These are phyloP conservation scores for Diadegma fenestrale DNA, from an alignment of 2,888 invertebrate species.

Conservation along the genomic window DNA sequence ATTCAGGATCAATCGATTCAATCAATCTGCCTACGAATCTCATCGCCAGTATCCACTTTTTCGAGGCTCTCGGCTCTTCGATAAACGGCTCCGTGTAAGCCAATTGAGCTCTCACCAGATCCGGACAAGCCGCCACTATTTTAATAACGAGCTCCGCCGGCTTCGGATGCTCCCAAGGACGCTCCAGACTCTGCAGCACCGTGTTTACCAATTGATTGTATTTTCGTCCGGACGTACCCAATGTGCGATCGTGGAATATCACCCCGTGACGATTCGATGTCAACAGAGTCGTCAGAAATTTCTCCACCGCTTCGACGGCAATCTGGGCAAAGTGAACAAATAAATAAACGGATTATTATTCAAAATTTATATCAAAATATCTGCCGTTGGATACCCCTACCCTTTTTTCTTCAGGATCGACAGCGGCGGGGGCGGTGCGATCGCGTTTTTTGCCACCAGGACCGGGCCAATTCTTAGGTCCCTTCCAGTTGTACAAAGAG, in stretches of 20 bases:
- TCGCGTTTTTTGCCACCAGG: constrained; percentile 83
- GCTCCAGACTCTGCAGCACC: constrained; percentile 88
- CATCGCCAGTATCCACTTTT: constrained; percentile 80
- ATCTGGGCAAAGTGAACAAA: too few relatives aligned
- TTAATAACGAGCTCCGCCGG: constrained; percentile 88
- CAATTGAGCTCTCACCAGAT: constrained; percentile 89
- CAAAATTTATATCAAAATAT: too few relatives aligned
- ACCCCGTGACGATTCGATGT: constrained; percentile 92
- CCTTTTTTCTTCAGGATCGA: constrained; percentile 84
- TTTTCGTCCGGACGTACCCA: constrained; percentile 87
- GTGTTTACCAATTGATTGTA: constrained; percentile 88
- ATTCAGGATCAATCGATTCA: constrained; percentile 75
- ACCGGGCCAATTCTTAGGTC: constrained; percentile 86
- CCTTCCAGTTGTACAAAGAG: constrained; percentile 91
- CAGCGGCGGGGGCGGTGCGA: constrained; percentile 65
- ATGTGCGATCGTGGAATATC: constrained; percentile 89
- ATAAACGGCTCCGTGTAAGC: constrained; percentile 87
- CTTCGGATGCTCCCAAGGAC: constrained; percentile 89
- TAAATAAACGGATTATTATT: too few relatives aligned
- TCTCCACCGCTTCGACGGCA: constrained; percentile 88
- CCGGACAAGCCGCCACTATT: constrained; percentile 90
- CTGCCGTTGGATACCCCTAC: too few relatives aligned
- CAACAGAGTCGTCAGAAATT: constrained; percentile 90
- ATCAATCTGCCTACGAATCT: constrained; percentile 80
- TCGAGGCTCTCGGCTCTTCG: constrained; percentile 86